These are phyloP conservation scores for Hiodon alosoides DNA, from an alignment of 2,113 vertebrate genomes.

Conservation along the genomic window DNA sequence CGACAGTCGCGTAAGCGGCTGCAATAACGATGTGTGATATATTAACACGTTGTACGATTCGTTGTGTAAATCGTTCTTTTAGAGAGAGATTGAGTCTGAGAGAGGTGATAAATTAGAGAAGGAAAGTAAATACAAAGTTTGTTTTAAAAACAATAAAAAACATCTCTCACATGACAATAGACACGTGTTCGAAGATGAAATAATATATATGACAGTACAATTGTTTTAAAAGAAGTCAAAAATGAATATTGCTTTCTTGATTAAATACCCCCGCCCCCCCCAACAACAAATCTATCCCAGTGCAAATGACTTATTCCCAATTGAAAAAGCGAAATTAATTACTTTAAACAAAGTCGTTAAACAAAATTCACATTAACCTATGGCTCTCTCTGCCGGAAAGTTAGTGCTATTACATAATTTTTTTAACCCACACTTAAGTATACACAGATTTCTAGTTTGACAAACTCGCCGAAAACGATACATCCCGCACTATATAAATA, in stretches of 20 bases:
- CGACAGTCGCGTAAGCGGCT: too few relatives aligned
- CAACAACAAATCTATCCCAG: background rate
- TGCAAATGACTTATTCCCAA: background rate
- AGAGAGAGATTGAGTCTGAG: too few relatives aligned
- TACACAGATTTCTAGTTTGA: background rate
- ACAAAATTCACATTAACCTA: background rate
- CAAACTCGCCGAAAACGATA: background rate
- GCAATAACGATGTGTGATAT: too few relatives aligned
- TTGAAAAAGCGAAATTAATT: background rate
- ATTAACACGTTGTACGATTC: too few relatives aligned
- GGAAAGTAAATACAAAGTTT: too few relatives aligned
- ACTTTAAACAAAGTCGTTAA: background rate
- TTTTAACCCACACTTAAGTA: background rate
- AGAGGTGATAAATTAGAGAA: too few relatives aligned
- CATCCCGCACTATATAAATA: background rate
- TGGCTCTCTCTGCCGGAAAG: conserved; percentile 3
- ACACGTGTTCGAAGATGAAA: too few relatives aligned
- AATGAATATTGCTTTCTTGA: background rate
- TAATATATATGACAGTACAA: too few relatives aligned
- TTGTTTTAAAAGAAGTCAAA: too few relatives aligned
- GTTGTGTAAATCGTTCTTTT: too few relatives aligned
- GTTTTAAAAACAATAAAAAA: too few relatives aligned
- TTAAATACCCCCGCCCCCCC: conserved; percentile 7
- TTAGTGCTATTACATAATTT: conserved; percentile 5
- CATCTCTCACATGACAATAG: too few relatives aligned